phyloP scores from a whole-genome alignment of 2,888 invertebrate species.

The Congeria kusceri region DNA sequence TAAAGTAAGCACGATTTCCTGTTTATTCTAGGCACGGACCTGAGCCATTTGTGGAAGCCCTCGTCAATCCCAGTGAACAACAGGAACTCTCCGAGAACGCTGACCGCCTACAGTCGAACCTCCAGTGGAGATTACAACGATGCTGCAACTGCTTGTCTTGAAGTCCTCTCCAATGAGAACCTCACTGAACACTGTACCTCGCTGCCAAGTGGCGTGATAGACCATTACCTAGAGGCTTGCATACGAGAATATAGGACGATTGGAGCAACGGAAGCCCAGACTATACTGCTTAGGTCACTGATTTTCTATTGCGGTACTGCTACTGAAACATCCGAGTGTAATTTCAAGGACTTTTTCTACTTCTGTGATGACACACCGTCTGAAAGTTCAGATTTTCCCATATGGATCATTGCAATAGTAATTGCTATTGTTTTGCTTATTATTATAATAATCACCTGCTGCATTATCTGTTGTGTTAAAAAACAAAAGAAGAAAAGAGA shows the following conservation, averaged over 20 bases:
- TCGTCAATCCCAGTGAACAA: slow-evolving; percentile 64
- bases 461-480: slow-evolving; percentile 3
- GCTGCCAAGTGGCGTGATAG: slow-evolving; percentile 53
- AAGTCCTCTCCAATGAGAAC: slow-evolving; percentile 46
- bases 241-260: slow-evolving; percentile 61
- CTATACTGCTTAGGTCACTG: slow-evolving; percentile 49
- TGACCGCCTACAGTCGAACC: slow-evolving; percentile 27
- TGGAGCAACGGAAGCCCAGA: slow-evolving; percentile 45
- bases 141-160: slow-evolving; percentile 41
- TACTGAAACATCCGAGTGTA: slow-evolving; percentile 61
- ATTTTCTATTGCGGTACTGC: slow-evolving; percentile 72
- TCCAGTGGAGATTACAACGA: slow-evolving; percentile 25
- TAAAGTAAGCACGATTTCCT: too few relatives aligned
- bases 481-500: slow-evolving; percentile 15
- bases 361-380: slow-evolving; percentile 51
- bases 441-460: slow-evolving; percentile 2
- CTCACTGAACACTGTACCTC: slow-evolving; percentile 55
- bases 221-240: slow-evolving; percentile 71
- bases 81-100: slow-evolving; percentile 39
- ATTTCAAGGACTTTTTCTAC: slow-evolving; percentile 69
- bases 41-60: slow-evolving; percentile 54
- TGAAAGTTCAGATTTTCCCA: neutral
- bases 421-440: slow-evolving; percentile 12
- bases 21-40: slow-evolving; percentile 30
- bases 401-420: slow-evolving; percentile 20